A percentile compares a stretch with the other conserved stretches of the same genome.
Evolutionary conservation across 2,888 invertebrate species (phyloP).

Genomic region (Dicranocentrus wangi): DNA sequence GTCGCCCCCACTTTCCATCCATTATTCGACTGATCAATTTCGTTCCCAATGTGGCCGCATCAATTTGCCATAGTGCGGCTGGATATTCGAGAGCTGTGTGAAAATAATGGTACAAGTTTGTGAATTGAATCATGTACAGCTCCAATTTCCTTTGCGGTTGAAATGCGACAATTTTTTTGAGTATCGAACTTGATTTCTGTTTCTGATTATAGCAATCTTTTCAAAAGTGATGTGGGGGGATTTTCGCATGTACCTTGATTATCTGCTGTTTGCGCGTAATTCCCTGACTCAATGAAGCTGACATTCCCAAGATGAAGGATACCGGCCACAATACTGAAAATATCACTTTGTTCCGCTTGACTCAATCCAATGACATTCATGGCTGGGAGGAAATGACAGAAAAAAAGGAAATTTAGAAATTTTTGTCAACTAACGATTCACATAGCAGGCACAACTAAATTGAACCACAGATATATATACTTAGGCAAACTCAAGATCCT

Average conservation of each 20-base stretch:
- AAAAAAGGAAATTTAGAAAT: slow-evolving; percentile 13
- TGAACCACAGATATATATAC: no score
- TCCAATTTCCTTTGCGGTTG: slow-evolving; percentile 15
- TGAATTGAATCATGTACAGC: no score
- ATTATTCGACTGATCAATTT: slow-evolving; percentile 80
- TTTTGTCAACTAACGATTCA: no score
- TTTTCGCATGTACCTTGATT: slow-evolving; percentile 76
- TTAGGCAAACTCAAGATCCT: no score
- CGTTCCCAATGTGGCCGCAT: slow-evolving; percentile 77
- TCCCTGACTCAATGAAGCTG: slow-evolving; percentile 78
- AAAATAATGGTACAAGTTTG: slow-evolving; percentile 6
- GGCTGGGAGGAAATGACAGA: slow-evolving; percentile 76
- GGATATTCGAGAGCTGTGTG: slow-evolving; percentile 79
- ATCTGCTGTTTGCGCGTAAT: slow-evolving; percentile 78
- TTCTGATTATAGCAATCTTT: not conserved
- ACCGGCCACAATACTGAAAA: slow-evolving; percentile 79
- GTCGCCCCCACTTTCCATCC: slow-evolving; percentile 82
- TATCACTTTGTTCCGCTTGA: slow-evolving; percentile 77
- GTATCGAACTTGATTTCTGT: slow-evolving; percentile 13
- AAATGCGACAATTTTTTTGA: no score
- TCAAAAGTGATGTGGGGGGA: no score
- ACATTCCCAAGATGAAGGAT: slow-evolving; percentile 81
- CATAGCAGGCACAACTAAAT: no score
- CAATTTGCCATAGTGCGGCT: slow-evolving; percentile 79
- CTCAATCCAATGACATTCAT: slow-evolving; percentile 80